Conservation (phyloP, 2,113 vertebrate species). For the Pao palembangensis region DNA sequence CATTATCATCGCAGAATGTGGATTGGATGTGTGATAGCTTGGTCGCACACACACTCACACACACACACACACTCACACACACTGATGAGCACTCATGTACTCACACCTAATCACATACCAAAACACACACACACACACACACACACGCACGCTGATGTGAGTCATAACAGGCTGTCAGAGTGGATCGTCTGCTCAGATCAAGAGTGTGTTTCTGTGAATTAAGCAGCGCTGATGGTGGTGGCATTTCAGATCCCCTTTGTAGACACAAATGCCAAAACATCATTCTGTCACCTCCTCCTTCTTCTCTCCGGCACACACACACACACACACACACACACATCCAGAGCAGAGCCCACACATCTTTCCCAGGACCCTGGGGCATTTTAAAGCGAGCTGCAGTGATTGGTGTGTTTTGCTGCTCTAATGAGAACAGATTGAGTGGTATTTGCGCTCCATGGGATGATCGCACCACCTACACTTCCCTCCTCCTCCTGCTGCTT, state of each 20-base stretch:
- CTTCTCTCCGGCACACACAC: slow-evolving; percentile 18
- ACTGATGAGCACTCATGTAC: slow-evolving; percentile 16
- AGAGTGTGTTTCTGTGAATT: slow-evolving; percentile 68
- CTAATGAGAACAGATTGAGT: slow-evolving; percentile 77
- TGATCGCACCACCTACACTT: slow-evolving; percentile 70
- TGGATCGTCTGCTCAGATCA: slow-evolving; percentile 73
- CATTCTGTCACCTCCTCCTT: slow-evolving; percentile 54
- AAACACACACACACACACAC: slow-evolving; percentile 59
- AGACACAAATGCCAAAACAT: slow-evolving; percentile 73
- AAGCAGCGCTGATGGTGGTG: slow-evolving; percentile 71
- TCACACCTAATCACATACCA: slow-evolving; percentile 69
- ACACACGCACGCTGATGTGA: slow-evolving; percentile 84
- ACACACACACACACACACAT: slow-evolving; percentile 20
- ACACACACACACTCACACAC: slow-evolving; percentile 33
- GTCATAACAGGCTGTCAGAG: slow-evolving; percentile 89
- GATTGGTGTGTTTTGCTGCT: slow-evolving; percentile 69
- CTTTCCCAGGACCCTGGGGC: slow-evolving; percentile 59
- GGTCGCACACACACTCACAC: slow-evolving; percentile 44
- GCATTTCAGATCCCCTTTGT: slow-evolving; percentile 70
- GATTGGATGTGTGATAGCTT: slow-evolving; percentile 71
- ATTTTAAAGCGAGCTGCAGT: slow-evolving; percentile 68
- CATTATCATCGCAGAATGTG: slow-evolving; percentile 94
- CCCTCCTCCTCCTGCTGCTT: slow-evolving; percentile 60
- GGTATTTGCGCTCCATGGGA: slow-evolving; percentile 76
- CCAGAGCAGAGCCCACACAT: slow-evolving; percentile 10